Conservation (phyloP, 2,797 vertebrate species). For the Onychomys torridus region DNA sequence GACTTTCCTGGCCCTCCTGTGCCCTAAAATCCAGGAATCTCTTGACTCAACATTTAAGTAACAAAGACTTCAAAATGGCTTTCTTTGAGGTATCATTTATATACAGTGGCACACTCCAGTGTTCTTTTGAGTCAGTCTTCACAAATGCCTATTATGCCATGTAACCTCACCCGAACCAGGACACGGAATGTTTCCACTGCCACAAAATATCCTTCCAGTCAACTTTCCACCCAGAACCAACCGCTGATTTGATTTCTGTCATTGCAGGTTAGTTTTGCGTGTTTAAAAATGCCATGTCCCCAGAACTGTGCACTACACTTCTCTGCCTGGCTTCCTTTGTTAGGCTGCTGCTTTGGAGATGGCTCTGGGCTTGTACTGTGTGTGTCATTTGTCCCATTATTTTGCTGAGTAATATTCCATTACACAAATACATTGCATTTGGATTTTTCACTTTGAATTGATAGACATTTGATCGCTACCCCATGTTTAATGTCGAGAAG, state of each 20-base stretch:
- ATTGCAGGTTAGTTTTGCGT: slow-evolving; percentile 23
- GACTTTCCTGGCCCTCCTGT: background rate
- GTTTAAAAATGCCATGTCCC: slow-evolving; percentile 42
- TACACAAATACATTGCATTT: background rate
- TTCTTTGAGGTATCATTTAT: slow-evolving; percentile 36
- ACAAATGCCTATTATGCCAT: background rate
- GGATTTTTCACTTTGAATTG: background rate
- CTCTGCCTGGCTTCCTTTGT: background rate
- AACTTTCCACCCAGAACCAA: slow-evolving; percentile 35
- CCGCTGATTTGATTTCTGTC: slow-evolving; percentile 55
- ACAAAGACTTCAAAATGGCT: background rate
- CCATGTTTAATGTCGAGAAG: background rate
- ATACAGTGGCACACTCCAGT: background rate
- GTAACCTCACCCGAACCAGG: background rate
- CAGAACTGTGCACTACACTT: slow-evolving; percentile 21
- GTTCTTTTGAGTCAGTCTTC: slow-evolving; percentile 17
- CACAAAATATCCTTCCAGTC: slow-evolving; percentile 43
- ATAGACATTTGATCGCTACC: background rate
- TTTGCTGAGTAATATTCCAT: background rate
- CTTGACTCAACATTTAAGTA: slow-evolving; percentile 47
- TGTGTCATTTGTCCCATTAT: background rate
- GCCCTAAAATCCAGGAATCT: background rate
- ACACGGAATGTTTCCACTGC: slow-evolving; percentile 55
- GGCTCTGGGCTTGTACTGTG: background rate
- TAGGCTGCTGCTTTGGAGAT: slow-evolving; percentile 17